Evolutionary conservation across 1,140 invertebrate species (phyloP).

Genomic region (Papilio helenus): DNA sequence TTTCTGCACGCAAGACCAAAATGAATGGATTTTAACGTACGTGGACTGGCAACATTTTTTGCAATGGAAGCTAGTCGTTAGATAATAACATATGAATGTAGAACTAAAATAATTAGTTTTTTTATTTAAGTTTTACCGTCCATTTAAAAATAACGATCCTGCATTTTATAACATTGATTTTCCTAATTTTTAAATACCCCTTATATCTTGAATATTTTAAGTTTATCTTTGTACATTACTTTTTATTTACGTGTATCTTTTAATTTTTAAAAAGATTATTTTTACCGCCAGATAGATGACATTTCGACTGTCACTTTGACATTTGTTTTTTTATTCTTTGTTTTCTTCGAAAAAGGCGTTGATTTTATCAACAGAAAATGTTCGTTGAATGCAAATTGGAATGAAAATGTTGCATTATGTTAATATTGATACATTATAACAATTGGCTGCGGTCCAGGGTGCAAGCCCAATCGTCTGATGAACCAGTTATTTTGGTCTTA

Average conservation of each 20-base stretch:
- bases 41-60: constrained; percentile 38
- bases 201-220: background rate
- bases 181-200: background rate
- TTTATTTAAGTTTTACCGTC: background rate
- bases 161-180: background rate
- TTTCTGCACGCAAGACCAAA: constrained; percentile 53
- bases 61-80: background rate
- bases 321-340: background rate
- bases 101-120: background rate
- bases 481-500: constrained; percentile 63
- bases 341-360: background rate
- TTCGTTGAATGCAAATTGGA: background rate
- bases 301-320: background rate
- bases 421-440: constrained; percentile 43
- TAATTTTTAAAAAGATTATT: background rate
- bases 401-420: constrained; percentile 35
- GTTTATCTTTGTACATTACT: background rate
- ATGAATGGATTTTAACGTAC: constrained; percentile 55
- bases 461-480: constrained; percentile 61
- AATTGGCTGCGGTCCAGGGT: constrained; percentile 60
- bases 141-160: background rate
- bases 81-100: constrained; percentile 8
- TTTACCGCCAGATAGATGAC: background rate
- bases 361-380: background rate
- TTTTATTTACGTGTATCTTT: background rate